Evolutionary conservation across 2,888 invertebrate species (phyloP).

Genomic region (Ceriagrion tenellum): DNA sequence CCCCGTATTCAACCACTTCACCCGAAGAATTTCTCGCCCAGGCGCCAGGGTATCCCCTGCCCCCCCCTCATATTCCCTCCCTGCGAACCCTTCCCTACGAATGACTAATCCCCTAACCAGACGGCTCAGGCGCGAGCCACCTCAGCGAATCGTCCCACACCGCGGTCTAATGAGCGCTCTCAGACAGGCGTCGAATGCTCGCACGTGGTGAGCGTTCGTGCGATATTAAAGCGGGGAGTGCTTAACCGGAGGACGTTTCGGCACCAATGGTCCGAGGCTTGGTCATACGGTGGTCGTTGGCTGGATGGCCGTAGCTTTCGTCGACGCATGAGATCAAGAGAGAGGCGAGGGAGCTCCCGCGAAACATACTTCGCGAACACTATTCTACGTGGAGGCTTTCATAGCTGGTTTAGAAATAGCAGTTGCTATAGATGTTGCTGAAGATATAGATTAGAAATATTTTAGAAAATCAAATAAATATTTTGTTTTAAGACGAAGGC

Average conservation of each 20-base stretch:
- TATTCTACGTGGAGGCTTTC: no score
- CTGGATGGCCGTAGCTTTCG: no score
- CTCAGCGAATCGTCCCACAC: not conserved
- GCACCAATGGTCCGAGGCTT: not conserved
- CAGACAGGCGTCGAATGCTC: not conserved
- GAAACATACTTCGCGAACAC: no score
- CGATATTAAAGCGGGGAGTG: no score
- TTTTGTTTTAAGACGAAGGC: no score
- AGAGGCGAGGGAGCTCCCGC: no score
- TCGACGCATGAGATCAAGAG: no score
- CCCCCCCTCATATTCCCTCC: not conserved
- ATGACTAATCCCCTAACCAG: not conserved
- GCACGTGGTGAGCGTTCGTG: not conserved
- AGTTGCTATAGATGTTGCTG: no score
- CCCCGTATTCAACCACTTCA: not conserved
- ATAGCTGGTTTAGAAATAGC: no score
- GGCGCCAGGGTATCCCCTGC: not conserved
- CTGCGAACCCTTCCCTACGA: not conserved
- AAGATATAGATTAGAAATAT: no score
- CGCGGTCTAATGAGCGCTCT: not conserved
- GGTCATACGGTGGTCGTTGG: not conserved
- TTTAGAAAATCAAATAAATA: no score
- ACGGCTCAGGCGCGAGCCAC: constrained; percentile 24
- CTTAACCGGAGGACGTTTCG: not conserved
- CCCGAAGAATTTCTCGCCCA: constrained; percentile 26